Evolutionary conservation across 1,140 invertebrate genomes (phyloP), one percentile per base, ranked within the genome.

Genomic region (Pseudomyrmex flavicornis): DNA sequence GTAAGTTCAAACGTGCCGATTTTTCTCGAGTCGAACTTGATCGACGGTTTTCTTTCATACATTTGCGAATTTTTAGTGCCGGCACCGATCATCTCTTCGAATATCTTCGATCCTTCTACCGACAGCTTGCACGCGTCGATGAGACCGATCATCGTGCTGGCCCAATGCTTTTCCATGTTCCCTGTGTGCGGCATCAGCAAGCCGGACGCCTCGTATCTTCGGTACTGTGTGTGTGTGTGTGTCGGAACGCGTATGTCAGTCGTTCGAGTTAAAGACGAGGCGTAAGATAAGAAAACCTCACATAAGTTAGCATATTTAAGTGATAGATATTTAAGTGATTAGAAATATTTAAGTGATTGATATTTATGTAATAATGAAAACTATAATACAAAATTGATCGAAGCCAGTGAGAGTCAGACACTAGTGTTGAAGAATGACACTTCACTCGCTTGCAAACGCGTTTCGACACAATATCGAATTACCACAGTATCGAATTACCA

Each of bases 101-200:
- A 15, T 10, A 20, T 22, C 0, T 90, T 87, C 44, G 22, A 90
- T 22, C 88, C 88, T 2, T 46, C 73, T n/a, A 83, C 87, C 1
- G 91, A 94, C 52, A 93, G 93, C 61, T 88, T 95, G 9, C 93
- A 95, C 77, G 82, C 91, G 10, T 92, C 94, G 1, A 66, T 95
- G 8, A 91, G 90, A 44, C 94, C 95, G 0, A 93, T 95, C 20
- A 92, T 95, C 26, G 91, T 92, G 44, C 77, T 95, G 62, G 95
- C 94, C 0, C 94, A 95, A 76, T 94, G 92, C 54, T 95, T 95
- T 17, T 93, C 92, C 61, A 87, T 95, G 59, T 91, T 95, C 77
- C 95, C 95, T 0, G 91, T 95, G 1, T 90, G 90, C 46, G 94
- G 94, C 2, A 83, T 95, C 9, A 92, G 82, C 61, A 91, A 91